These are phyloP conservation scores for Mythimna impura DNA, from an alignment of 2,888 invertebrate species.

Conservation along the genomic window DNA sequence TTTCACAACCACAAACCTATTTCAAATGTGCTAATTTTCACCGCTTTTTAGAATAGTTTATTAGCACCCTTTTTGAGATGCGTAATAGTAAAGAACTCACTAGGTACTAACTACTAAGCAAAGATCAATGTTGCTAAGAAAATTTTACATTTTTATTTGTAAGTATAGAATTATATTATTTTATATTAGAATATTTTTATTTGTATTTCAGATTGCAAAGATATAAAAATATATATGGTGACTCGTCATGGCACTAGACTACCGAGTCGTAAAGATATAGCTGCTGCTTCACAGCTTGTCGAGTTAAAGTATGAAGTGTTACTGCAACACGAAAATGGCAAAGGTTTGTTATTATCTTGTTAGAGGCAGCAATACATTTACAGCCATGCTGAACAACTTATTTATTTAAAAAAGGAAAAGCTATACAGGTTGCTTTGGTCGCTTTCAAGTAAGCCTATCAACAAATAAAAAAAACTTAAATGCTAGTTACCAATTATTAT, in stretches of 20 bases:
- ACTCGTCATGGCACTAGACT: constrained; percentile 95
- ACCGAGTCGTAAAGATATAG: constrained; percentile 91
- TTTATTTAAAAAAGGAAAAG: background rate
- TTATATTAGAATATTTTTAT: background rate
- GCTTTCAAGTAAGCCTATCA: too few species aligned
- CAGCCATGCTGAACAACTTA: background rate
- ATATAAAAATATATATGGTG: constrained; percentile 93
- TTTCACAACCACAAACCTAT: background rate
- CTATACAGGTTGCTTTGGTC: too few species aligned
- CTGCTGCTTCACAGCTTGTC: constrained; percentile 88
- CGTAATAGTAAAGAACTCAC: too few species aligned
- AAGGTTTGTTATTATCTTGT: constrained; percentile 78
- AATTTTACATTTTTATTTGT: background rate
- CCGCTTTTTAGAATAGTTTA: background rate
- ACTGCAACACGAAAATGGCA: constrained; percentile 83
- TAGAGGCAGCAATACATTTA: background rate
- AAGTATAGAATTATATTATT: too few species aligned
- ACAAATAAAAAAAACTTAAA: too few species aligned
- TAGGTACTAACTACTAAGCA: background rate
- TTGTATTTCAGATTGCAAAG: constrained; percentile 90
- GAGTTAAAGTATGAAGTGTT: constrained; percentile 90
- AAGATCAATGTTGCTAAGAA: too few species aligned
- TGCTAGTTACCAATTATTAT: too few species aligned
- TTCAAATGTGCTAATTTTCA: background rate
- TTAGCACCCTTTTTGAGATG: background rate